phyloP scores from a whole-genome alignment of 2,888 invertebrate species.

The Athetis lepigone region DNA sequence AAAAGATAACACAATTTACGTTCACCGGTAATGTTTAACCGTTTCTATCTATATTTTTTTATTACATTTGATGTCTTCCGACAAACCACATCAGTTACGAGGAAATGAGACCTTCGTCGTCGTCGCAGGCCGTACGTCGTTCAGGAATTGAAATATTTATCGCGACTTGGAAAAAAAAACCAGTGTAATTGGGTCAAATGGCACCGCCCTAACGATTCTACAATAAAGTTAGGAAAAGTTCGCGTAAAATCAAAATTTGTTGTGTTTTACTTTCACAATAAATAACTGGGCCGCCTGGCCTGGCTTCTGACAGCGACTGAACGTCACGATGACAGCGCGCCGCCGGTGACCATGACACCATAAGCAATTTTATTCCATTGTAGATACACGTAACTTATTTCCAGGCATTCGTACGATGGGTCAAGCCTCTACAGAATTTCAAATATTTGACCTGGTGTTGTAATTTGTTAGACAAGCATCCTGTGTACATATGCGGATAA shows the following conservation, averaged over 20 bases:
- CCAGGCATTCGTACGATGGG: neutral
- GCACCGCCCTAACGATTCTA: slow-evolving; percentile 43
- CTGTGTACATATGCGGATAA: slow-evolving; percentile 32
- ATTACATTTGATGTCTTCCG: slow-evolving; percentile 27
- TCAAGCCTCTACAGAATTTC: neutral
- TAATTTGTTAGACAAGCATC: slow-evolving; percentile 28
- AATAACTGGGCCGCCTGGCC: slow-evolving; percentile 50
- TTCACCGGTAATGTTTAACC: neutral
- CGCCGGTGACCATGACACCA: slow-evolving; percentile 71
- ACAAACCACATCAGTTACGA: slow-evolving; percentile 41
- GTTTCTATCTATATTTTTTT: slow-evolving; percentile 12
- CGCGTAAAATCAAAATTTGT: slow-evolving; percentile 42
- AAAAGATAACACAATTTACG: slow-evolving; percentile 18
- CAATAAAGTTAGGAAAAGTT: slow-evolving; percentile 54
- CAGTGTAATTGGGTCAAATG: slow-evolving; percentile 65
- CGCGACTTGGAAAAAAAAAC: slow-evolving; percentile 46
- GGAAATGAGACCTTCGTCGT: slow-evolving; percentile 39
- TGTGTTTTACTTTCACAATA: slow-evolving; percentile 45
- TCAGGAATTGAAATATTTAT: slow-evolving; percentile 63
- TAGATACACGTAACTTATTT: slow-evolving; percentile 16
- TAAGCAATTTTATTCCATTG: slow-evolving; percentile 55
- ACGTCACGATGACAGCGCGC: slow-evolving; percentile 67
- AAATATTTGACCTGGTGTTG: slow-evolving; percentile 20
- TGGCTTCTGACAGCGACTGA: slow-evolving; percentile 74
- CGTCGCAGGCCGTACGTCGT: slow-evolving; percentile 29